A percentile compares a stretch with the other conserved stretches of the same genome.
Conservation (phyloP, 2,113 vertebrate species). For the Peromyscus leucopus region DNA sequence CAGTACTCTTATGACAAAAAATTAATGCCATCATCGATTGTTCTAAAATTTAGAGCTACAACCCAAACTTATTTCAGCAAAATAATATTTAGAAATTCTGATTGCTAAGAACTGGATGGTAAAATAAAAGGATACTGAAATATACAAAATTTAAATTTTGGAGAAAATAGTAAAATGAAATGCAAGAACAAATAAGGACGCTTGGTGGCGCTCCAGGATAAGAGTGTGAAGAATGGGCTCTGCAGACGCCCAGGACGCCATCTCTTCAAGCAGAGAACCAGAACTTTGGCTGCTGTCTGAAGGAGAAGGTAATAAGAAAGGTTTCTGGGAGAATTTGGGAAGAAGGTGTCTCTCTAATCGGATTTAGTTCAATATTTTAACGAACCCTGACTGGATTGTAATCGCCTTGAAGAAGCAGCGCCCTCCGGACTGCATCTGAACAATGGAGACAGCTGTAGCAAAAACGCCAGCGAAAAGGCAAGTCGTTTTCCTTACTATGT, state of each 20-base stretch:
- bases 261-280: conserved; percentile 21
- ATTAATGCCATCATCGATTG: neutral
- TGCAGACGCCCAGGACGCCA: neutral
- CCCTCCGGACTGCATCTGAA: conserved; percentile 5
- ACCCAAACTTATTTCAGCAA: neutral
- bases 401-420: conserved; percentile 32
- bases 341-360: neutral
- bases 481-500: conserved; percentile 71
- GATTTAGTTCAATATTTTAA: neutral
- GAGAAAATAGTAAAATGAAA: neutral
- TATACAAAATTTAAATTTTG: neutral
- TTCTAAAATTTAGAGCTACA: neutral
- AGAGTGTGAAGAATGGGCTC: neutral
- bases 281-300: neutral
- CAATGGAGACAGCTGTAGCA: conserved; percentile 60
- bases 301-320: neutral
- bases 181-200: conserved; percentile 56
- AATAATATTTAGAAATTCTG: neutral
- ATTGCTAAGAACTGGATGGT: neutral
- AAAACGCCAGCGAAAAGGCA: conserved; percentile 60
- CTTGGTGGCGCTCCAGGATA: conserved; percentile 75
- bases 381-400: neutral
- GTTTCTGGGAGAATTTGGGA: neutral
- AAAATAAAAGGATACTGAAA: neutral
- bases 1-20: neutral